Evolutionary conservation across 2,888 invertebrate species (phyloP), one percentile per base, ranked within the genome.

Genomic region (Acleris holmiana): DNA sequence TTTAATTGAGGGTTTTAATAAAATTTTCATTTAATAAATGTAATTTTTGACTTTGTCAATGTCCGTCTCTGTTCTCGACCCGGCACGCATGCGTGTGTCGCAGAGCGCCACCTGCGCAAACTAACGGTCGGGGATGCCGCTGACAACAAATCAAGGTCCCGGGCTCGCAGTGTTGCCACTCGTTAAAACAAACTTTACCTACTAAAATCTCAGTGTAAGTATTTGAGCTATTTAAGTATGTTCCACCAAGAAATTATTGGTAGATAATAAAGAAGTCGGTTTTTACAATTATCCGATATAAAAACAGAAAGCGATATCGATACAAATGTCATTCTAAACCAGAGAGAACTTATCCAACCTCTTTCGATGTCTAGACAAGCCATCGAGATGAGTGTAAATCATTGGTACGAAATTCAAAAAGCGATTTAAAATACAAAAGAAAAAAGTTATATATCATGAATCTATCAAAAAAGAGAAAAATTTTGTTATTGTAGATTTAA

Each of bases 401-500:
- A 73, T 78, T 74, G 77, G 72, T 80, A 84, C 80, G 82, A 88
- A 85, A 91, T 91, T 92, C 87, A 83, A 92, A 91, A 86, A 87
- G 83, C 73, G 76, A 88, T 88, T 88, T 85, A 78, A 90, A 90
- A 84, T 85, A 83, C 84, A 87, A 84, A 78, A 84, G 85, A 88
- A 88, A 87, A 85, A 77, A 61, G 46, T 80, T 68, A 69, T 73
- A 82, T 82, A 87, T 83, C 78, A 84, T 87, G 85, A 80, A 84
- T 83, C 91, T 83, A 86, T 91, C 91, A 90, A 88, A 90, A 89
- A 89, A 86, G 85, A 85, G 84, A 80, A 89, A 91, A 90, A 91
- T 85, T 89, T 89, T 91, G 83, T 87, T 88, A 89, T 86, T 85
- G 85, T 88, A 89, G 88, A 89, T 91, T 91, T 88, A 89, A 89